Evolutionary conservation across 2,113 vertebrate genomes (phyloP).

Genomic region (Toxotes chatareus): DNA sequence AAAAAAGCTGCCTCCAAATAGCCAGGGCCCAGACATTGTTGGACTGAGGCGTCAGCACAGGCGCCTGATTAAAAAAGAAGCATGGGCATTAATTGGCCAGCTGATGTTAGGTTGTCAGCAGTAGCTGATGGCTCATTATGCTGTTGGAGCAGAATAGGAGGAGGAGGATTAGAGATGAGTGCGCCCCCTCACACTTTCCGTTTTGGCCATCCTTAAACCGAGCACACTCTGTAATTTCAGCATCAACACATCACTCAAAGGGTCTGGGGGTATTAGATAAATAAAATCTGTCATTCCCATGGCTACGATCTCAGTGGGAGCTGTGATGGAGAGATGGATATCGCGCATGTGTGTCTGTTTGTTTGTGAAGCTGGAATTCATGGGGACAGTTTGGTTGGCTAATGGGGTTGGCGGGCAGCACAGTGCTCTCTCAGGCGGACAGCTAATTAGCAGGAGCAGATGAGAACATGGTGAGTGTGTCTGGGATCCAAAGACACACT

Average conservation of each 20-base stretch:
- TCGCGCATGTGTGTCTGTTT: conserved; percentile 57
- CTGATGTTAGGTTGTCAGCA: conserved; percentile 80
- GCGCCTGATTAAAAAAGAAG: conserved; percentile 78
- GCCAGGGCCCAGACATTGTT: conserved; percentile 62
- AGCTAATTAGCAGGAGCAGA: conserved; percentile 80
- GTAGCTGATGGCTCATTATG: conserved; percentile 75
- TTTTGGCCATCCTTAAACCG: conserved; percentile 63
- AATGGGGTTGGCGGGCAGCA: conserved; percentile 74
- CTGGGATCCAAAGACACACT: conserved; percentile 51
- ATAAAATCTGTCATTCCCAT: conserved; percentile 64
- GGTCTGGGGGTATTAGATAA: conserved; percentile 63
- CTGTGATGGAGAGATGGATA: conserved; percentile 44
- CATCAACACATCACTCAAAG: conserved; percentile 69
- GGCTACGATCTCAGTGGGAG: conserved; percentile 37
- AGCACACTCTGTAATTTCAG: conserved; percentile 67
- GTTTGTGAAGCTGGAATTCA: conserved; percentile 71
- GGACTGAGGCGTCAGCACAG: conserved; percentile 70
- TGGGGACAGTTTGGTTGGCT: conserved; percentile 77
- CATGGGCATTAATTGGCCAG: conserved; percentile 78
- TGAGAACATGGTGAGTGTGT: conserved; percentile 73
- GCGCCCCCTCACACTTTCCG: conserved; percentile 47
- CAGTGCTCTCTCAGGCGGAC: conserved; percentile 72
- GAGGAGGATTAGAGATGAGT: conserved; percentile 56
- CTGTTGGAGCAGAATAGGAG: conserved; percentile 66
- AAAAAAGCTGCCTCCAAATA: conserved; percentile 55